A percentile compares a stretch with the other conserved stretches of the same genome.
Evolutionary conservation across 2,888 invertebrate genomes (phyloP).

Genomic region (Oligia fasciuncula): DNA sequence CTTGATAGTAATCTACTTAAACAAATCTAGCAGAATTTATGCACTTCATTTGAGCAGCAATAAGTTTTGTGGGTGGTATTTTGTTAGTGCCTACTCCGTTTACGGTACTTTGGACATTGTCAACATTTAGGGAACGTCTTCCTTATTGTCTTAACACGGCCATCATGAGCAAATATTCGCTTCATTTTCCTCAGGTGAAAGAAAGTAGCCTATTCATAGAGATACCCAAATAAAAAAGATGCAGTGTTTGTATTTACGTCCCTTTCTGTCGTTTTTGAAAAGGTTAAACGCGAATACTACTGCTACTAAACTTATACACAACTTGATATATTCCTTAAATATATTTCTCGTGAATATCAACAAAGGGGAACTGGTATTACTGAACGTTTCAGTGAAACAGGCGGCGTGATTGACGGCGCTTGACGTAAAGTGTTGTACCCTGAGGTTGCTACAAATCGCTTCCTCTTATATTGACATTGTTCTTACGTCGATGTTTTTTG

Average conservation of each 20-base stretch:
- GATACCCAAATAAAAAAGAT: background rate
- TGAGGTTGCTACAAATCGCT: constrained; percentile 63
- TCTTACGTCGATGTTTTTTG: constrained; percentile 56
- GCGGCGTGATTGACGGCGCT: constrained; percentile 56
- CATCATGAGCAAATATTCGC: background rate
- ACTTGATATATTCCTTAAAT: constrained; percentile 40
- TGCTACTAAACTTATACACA: constrained; percentile 23
- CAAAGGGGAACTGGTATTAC: constrained; percentile 59
- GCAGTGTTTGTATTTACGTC: constrained; percentile 10
- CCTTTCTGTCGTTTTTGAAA: constrained; percentile 24
- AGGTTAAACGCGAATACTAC: constrained; percentile 6
- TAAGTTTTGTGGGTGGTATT: constrained; percentile 6
- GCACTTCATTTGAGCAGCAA: background rate
- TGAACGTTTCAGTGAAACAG: constrained; percentile 53
- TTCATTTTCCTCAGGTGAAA: constrained; percentile 17
- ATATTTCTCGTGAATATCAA: constrained; percentile 55
- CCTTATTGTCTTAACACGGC: background rate
- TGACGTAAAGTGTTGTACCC: constrained; percentile 62
- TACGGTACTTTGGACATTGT: background rate
- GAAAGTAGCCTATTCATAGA: background rate
- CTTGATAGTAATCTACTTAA: constrained; percentile 36
- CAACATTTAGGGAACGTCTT: background rate
- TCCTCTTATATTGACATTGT: constrained; percentile 66
- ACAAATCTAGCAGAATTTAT: constrained; percentile 32
- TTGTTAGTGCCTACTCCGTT: background rate